A percentile compares a stretch with the other conserved stretches of the same genome.
These are phyloP conservation scores for Platysteira castanea DNA, from an alignment of 2,113 vertebrate species.

Conservation along the genomic window DNA sequence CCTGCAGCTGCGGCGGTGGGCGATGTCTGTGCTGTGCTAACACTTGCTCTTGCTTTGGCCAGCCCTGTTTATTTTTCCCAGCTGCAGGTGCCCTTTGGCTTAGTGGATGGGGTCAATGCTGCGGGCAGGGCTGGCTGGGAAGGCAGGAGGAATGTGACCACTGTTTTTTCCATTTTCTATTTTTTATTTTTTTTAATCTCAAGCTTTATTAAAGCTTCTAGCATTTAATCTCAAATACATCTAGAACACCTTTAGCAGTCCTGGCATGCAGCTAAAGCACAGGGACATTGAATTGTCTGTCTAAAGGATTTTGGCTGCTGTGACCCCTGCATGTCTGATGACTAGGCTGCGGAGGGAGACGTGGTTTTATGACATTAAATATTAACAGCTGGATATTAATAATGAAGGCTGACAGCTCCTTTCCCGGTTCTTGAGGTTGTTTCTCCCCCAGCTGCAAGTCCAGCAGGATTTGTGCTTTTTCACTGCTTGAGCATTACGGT, in stretches of 20 bases:
- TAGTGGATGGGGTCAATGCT: not conserved
- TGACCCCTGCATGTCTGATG: slow-evolving; percentile 75
- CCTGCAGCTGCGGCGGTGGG: not conserved
- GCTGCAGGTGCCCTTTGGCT: not conserved
- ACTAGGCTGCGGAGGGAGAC: slow-evolving; percentile 70
- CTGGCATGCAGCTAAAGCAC: slow-evolving; percentile 13
- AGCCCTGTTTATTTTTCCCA: not conserved
- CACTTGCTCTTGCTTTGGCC: not conserved
- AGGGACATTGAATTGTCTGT: slow-evolving; percentile 48
- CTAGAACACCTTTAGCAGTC: slow-evolving; percentile 56
- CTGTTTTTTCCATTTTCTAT: not conserved
- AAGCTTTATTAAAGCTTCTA: slow-evolving; percentile 52
- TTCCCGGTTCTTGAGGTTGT: slow-evolving; percentile 76
- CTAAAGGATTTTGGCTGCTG: slow-evolving; percentile 61
- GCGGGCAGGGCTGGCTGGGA: not conserved
- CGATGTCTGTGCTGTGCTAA: not conserved
- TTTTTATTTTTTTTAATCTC: not conserved
- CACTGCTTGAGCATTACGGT: slow-evolving; percentile 56
- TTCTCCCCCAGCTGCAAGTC: slow-evolving; percentile 70
- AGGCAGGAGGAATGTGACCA: not conserved
- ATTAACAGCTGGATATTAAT: slow-evolving; percentile 92
- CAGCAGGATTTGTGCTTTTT: slow-evolving; percentile 61
- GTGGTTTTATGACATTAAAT: slow-evolving; percentile 93
- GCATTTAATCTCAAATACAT: slow-evolving; percentile 28
- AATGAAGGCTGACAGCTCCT: slow-evolving; percentile 92